Evolutionary conservation across 2,888 invertebrate genomes (phyloP), one percentile per base, ranked within the genome.

Genomic region (Himalopsyche japonica): DNA sequence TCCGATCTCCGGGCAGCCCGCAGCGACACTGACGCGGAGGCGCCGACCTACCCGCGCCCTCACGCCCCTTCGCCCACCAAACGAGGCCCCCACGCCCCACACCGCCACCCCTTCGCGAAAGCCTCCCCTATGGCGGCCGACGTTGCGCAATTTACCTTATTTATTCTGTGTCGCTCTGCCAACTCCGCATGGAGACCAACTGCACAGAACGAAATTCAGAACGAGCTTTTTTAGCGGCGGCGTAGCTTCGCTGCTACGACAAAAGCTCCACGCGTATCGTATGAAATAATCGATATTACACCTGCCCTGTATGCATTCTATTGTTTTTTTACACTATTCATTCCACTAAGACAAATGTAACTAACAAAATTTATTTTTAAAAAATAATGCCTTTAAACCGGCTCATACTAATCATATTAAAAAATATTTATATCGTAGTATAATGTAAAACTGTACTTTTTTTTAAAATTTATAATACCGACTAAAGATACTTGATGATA

Each of bases 1-100:
- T 82, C 85, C 82, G 82, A 82, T 70, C 84, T 82, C 34, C 82
- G 85, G 85, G 85, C 85, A 83, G 79, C 80, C 85, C 85, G 85
- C 85, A 85, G 85, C 82, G 85, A 85, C 85, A 85, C 85, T 85
- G 85, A 82, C 84, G 84, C 84, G 82, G 70, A 79, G 81, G 84
- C 84, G 84, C 64, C 82, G 47, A 47, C 76, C 77, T 47, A 77
- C 43, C 43, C 70, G 77, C 82, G 82, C 77, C 82, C 76, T 48
- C 43, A n/a, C 79, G 47, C 48, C 48, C 43, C 77, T 77, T n/a
- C 82, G 76, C 47, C 82, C 15, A 27, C 20, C 12, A 15, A 27
- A 12, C 24, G 15, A 15, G 5, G 30, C 82, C 77, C 77, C 32
- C 37, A n/a, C 20, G 24, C 81, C 64, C 76, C 76, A 43, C 18